phyloP scores from a whole-genome alignment of 2,113 vertebrate genomes.

The Rhagologus leucostigma region DNA sequence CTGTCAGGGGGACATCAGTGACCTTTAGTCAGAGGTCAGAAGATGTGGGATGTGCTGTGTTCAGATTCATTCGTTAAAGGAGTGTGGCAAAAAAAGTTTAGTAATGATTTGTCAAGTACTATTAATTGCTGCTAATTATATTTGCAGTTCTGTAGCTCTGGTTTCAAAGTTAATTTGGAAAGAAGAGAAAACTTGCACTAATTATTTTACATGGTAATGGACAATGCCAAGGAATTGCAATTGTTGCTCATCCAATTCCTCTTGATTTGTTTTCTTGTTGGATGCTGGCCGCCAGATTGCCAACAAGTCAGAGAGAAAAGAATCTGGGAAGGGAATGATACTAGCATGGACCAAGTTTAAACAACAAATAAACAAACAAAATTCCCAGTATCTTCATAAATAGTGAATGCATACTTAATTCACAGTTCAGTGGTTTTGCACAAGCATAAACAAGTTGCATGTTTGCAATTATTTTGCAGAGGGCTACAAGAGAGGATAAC shows the following conservation, averaged over 20 bases:
- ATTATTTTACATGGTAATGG: slow-evolving; percentile 45
- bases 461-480: background rate
- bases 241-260: slow-evolving; percentile 20
- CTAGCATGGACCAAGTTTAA: background rate
- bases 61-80: background rate
- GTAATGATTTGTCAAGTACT: slow-evolving; percentile 55
- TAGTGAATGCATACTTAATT: background rate
- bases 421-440: background rate
- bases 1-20: slow-evolving; percentile 40
- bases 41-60: slow-evolving; percentile 20
- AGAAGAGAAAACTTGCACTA: slow-evolving; percentile 31
- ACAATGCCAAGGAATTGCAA: slow-evolving; percentile 40
- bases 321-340: background rate
- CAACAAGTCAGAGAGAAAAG: slow-evolving; percentile 38
- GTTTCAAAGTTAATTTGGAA: slow-evolving; percentile 61
- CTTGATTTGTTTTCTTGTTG: slow-evolving; percentile 46
- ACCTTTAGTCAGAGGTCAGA: slow-evolving; percentile 56
- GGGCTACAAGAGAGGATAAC: background rate
- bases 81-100: slow-evolving; percentile 48
- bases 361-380: slow-evolving; percentile 2
- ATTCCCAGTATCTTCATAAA: background rate
- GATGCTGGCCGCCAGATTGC: slow-evolving; percentile 18
- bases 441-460: background rate
- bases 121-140: slow-evolving; percentile 53
- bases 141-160: slow-evolving; percentile 30